Percentiles rank a stretch among this genome's conserved stretches.
phyloP scores from a whole-genome alignment of 2,113 vertebrate species.

The Phylloscopus trochiloides region DNA sequence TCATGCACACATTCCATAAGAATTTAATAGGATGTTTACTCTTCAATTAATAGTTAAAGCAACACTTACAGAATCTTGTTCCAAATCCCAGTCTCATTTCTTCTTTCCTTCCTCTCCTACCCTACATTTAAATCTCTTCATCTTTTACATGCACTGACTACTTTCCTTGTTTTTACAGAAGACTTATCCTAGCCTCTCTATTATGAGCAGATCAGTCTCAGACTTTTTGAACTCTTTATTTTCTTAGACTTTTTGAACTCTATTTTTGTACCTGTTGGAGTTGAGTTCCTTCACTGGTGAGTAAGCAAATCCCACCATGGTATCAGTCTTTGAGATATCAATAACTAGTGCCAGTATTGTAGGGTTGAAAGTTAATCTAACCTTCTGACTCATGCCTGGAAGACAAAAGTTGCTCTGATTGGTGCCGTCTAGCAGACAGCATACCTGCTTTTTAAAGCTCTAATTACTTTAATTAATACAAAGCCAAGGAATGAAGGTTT shows the following conservation, averaged over 20 bases:
- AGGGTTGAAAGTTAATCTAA: background rate
- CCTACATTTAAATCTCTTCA: background rate
- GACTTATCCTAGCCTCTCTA: background rate
- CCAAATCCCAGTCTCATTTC: background rate
- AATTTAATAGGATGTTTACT: slow-evolving; percentile 41
- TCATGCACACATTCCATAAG: background rate
- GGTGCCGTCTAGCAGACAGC: background rate
- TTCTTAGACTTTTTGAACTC: background rate
- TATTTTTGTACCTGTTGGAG: background rate
- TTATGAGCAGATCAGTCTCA: background rate
- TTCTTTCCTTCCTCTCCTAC: background rate
- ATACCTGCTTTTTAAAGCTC: background rate
- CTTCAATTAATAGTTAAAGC: slow-evolving; percentile 47
- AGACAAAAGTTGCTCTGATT: background rate
- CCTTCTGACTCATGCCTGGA: background rate
- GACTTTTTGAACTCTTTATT: background rate
- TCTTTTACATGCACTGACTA: background rate
- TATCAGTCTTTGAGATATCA: background rate
- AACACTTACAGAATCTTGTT: slow-evolving; percentile 22
- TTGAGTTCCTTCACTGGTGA: background rate
- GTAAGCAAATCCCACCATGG: accelerated
- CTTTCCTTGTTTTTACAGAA: background rate
- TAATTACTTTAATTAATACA: background rate
- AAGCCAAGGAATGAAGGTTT: background rate
- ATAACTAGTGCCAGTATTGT: background rate